Evolutionary conservation across 2,888 invertebrate genomes (phyloP).

Genomic region (Spodoptera exigua): DNA sequence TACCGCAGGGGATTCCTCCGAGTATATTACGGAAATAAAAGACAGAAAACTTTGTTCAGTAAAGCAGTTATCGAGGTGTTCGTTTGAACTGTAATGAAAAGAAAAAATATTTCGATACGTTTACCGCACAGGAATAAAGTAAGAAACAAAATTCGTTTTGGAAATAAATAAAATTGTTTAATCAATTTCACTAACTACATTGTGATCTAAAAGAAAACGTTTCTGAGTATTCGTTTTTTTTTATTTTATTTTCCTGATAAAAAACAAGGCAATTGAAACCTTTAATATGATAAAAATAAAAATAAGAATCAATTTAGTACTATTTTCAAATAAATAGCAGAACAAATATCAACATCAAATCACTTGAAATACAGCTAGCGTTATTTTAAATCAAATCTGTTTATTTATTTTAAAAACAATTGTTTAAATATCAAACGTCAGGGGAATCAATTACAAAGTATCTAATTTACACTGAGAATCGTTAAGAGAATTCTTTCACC

Average conservation of each 20-base stretch:
- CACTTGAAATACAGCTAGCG: not conserved
- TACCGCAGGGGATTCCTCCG: conserved; percentile 35
- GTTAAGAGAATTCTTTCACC: conserved; percentile 5
- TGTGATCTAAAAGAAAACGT: no score
- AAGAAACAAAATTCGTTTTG: conserved; percentile 2
- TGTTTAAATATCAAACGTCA: conserved; percentile 2
- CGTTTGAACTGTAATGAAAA: not conserved
- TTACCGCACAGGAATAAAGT: no score
- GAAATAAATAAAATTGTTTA: not conserved
- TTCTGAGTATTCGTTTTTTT: no score
- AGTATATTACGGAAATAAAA: conserved; percentile 38
- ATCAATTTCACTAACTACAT: no score
- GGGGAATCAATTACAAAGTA: conserved; percentile 17
- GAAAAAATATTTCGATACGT: conserved; percentile 5
- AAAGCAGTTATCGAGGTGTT: conserved; percentile 32
- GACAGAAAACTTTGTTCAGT: conserved; percentile 29
- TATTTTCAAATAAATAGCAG: no score
- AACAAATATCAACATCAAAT: no score
- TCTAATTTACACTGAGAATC: conserved; percentile 13
- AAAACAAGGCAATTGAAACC: no score
- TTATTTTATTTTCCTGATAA: no score
- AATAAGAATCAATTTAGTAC: no score
- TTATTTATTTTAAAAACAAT: conserved; percentile 13
- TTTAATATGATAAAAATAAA: no score
- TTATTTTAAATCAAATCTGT: conserved; percentile 6